These are phyloP conservation scores for Cheilosia variabilis DNA, from an alignment of 2,888 invertebrate species.

Conservation along the genomic window DNA sequence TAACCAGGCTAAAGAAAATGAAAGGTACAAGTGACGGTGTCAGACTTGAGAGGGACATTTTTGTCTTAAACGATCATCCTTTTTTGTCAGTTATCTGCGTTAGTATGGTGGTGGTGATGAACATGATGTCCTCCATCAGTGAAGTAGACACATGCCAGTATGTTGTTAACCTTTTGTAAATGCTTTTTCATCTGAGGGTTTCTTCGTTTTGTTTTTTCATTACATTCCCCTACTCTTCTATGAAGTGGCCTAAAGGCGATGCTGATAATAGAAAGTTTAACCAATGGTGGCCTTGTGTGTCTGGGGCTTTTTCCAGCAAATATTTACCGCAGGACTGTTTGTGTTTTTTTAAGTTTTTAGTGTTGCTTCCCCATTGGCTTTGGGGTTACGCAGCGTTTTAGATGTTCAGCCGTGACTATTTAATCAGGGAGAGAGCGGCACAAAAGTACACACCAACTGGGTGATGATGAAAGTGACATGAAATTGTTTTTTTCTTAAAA, in stretches of 20 bases:
- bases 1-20: slow-evolving; percentile 28
- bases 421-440: slow-evolving; percentile 29
- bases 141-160: slow-evolving; percentile 47
- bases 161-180: slow-evolving; percentile 36
- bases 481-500: slow-evolving; percentile 14
- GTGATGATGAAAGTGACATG: slow-evolving; percentile 6
- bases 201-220: neutral
- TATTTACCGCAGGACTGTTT: slow-evolving; percentile 63
- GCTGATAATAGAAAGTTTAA: slow-evolving; percentile 45
- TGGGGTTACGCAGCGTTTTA: slow-evolving; percentile 18
- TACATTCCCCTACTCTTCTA: neutral
- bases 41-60: slow-evolving; percentile 11
- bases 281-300: slow-evolving; percentile 48
- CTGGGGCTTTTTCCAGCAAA: slow-evolving; percentile 37
- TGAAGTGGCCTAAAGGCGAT: slow-evolving; percentile 20
- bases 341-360: slow-evolving; percentile 45
- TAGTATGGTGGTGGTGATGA: slow-evolving; percentile 4
- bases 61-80: slow-evolving; percentile 6
- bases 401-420: slow-evolving; percentile 29
- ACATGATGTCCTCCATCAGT: slow-evolving; percentile 45
- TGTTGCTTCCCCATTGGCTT: slow-evolving; percentile 1
- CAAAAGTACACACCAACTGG: neutral
- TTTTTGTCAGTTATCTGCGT: slow-evolving; percentile 29
- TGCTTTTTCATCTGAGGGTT: slow-evolving; percentile 26
- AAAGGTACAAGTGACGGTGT: slow-evolving; percentile 18